A percentile compares a stretch with the other conserved stretches of the same genome.
Conservation (phyloP, 2,888 invertebrate species). For the Orgyia antiqua region DNA sequence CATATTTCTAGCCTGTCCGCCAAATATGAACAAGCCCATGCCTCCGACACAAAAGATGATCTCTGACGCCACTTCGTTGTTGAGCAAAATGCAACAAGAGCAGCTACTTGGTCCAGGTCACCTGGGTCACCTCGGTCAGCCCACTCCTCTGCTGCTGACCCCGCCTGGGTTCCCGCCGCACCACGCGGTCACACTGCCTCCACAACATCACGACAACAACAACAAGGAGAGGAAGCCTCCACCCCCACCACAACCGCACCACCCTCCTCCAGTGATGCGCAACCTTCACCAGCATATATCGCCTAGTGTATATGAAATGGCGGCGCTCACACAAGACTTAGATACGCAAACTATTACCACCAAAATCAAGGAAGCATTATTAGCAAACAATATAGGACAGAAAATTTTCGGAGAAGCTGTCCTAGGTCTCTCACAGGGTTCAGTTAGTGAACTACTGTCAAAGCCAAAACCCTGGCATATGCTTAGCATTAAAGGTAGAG, state of each 20-base stretch:
- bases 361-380: slow-evolving; percentile 96
- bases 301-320: slow-evolving; percentile 98
- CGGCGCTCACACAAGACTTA: slow-evolving; percentile 95
- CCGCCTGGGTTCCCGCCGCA: slow-evolving; percentile 88
- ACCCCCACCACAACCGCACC: slow-evolving; percentile 78
- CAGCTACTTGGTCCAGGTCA: slow-evolving; percentile 79
- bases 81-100: slow-evolving; percentile 85
- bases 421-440: slow-evolving; percentile 96
- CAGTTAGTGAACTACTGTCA: slow-evolving; percentile 97
- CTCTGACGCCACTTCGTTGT: slow-evolving; percentile 81
- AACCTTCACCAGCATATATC: slow-evolving; percentile 90
- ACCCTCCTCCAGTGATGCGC: slow-evolving; percentile 82
- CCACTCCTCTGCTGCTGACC: slow-evolving; percentile 83
- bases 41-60: slow-evolving; percentile 88
- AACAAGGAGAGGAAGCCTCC: slow-evolving; percentile 77
- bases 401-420: slow-evolving; percentile 99
- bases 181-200: slow-evolving; percentile 83
- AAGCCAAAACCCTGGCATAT: slow-evolving; percentile 99
- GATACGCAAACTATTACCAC: slow-evolving; percentile 98
- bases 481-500: slow-evolving; percentile 98
- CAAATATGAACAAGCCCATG: slow-evolving; percentile 85
- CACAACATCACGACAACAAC: slow-evolving; percentile 79
- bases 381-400: slow-evolving; percentile 98
- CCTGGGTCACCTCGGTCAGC: slow-evolving; percentile 72
- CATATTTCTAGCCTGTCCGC: slow-evolving; percentile 78